These are phyloP conservation scores for Pseudomyrmex sp. DNA, from an alignment of 1,140 invertebrate species.

Conservation along the genomic window DNA sequence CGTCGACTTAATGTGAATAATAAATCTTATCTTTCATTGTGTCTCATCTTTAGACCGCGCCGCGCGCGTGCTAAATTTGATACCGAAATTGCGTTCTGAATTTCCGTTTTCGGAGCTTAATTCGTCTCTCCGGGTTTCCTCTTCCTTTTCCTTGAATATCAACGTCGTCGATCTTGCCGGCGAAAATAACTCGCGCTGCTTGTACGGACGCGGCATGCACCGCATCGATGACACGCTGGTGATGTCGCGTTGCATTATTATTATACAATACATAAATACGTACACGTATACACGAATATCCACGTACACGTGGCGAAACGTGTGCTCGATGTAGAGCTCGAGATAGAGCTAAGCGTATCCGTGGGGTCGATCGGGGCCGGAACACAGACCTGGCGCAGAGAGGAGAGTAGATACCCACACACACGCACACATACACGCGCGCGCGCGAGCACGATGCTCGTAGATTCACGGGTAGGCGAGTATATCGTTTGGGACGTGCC, in stretches of 20 bases:
- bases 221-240: slow-evolving; percentile 67
- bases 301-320: slow-evolving; percentile 28
- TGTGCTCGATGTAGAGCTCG: slow-evolving; percentile 25
- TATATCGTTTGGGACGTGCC: slow-evolving; percentile 77
- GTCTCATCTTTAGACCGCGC: too few species aligned
- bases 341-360: slow-evolving; percentile 36
- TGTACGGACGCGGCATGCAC: slow-evolving; percentile 60
- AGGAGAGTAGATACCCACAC: neutral
- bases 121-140: neutral
- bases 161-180: slow-evolving; percentile 39
- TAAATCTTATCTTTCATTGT: too few species aligned
- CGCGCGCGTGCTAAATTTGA: too few species aligned
- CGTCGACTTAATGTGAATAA: too few species aligned
- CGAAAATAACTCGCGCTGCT: slow-evolving; percentile 56
- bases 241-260: slow-evolving; percentile 27
- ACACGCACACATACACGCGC: neutral
- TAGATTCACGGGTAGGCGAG: slow-evolving; percentile 65
- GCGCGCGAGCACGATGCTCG: neutral
- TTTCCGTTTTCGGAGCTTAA: slow-evolving; percentile 31
- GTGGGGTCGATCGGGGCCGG: slow-evolving; percentile 52
- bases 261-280: slow-evolving; percentile 7
- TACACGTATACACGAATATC: neutral
- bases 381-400: slow-evolving; percentile 24
- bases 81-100: neutral
- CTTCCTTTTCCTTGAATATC: neutral